A percentile compares a stretch with the other conserved stretches of the same genome.
Conservation (phyloP, 2,797 vertebrate genomes). For the Apogon hyalosoma region DNA sequence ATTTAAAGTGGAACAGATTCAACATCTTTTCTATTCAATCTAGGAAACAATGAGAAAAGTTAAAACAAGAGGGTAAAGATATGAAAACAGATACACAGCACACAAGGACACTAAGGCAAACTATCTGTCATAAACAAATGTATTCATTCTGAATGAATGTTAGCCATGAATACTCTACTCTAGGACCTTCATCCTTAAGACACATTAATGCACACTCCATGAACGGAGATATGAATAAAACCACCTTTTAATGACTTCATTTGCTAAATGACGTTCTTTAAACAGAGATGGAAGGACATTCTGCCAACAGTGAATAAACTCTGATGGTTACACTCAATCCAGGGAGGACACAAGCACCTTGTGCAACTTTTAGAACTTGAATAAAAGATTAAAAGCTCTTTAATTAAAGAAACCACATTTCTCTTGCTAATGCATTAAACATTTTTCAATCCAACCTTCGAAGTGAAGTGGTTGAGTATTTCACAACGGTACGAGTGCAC, state of each 20-base stretch:
- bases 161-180: slow-evolving; percentile 27
- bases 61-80: too few relatives aligned
- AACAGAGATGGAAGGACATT: not conserved
- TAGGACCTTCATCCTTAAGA: slow-evolving; percentile 39
- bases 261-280: slow-evolving; percentile 21
- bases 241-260: slow-evolving; percentile 31
- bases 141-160: slow-evolving; percentile 33
- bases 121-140: not conserved
- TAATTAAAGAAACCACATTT: not conserved
- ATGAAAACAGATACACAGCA: too few relatives aligned
- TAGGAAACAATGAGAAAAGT: too few relatives aligned
- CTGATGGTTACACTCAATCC: not conserved
- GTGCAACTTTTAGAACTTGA: not conserved
- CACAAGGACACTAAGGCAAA: too few relatives aligned
- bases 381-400: not conserved
- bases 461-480: not conserved
- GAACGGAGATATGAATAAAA: slow-evolving; percentile 7
- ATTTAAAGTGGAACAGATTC: too few relatives aligned
- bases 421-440: not conserved
- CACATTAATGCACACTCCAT: not conserved
- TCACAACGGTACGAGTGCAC: not conserved
- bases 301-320: not conserved
- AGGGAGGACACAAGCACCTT: not conserved
- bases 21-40: too few relatives aligned
- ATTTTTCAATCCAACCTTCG: not conserved